Conservation (phyloP, 2,797 vertebrate species). For the Chaenodraco wilsoni region DNA sequence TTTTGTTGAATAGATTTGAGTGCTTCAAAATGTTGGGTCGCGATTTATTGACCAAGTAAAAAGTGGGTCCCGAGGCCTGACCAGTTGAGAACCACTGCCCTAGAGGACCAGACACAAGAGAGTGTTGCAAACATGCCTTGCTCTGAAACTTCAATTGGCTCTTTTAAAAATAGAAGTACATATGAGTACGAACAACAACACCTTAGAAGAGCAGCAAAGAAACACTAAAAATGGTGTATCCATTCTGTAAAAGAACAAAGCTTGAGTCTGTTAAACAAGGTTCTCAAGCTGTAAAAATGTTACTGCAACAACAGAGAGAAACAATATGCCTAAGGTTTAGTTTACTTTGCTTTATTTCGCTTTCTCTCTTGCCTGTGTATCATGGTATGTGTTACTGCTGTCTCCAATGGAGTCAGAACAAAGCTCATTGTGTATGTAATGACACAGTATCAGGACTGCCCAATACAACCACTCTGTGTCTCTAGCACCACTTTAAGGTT, state of each 20-base stretch:
- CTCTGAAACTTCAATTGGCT: neutral
- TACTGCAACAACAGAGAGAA: neutral
- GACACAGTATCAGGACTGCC: slow-evolving; percentile 7
- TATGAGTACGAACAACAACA: neutral
- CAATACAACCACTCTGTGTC: slow-evolving; percentile 6
- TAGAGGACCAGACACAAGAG: neutral
- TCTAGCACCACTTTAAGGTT: neutral
- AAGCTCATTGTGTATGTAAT: slow-evolving; percentile 18
- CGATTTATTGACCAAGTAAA: too few species aligned
- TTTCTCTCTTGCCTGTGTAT: neutral
- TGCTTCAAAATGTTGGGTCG: too few species aligned
- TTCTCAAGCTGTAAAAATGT: slow-evolving; percentile 14
- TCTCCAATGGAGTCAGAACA: slow-evolving; percentile 20
- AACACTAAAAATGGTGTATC: neutral
- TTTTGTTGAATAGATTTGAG: too few species aligned
- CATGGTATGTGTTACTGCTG: neutral
- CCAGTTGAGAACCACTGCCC: too few species aligned
- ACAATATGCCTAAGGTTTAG: slow-evolving; percentile 3
- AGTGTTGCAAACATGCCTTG: neutral
- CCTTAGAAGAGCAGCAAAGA: neutral
- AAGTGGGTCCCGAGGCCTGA: too few species aligned
- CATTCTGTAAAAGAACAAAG: slow-evolving; percentile 9
- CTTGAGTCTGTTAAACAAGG: slow-evolving; percentile 1
- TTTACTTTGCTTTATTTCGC: neutral
- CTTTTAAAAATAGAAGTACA: slow-evolving; percentile 4